Percentiles rank a stretch among this genome's conserved stretches.
Conservation (phyloP, 92 coral and sea anemone genomes). For the Meandrina meandrites region DNA sequence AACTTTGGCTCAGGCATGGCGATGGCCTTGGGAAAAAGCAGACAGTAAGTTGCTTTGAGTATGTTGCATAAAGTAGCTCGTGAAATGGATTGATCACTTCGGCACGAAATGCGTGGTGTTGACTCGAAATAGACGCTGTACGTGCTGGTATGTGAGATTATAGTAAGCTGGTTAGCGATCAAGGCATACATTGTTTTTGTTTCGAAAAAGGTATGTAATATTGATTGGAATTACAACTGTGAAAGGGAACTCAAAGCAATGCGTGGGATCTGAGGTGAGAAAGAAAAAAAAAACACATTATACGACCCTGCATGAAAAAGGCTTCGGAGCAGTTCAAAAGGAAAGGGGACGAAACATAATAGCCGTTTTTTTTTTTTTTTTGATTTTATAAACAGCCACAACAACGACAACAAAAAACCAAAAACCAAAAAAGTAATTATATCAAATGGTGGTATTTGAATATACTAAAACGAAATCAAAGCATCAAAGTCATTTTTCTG, state of each 20-base stretch:
- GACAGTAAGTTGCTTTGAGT: conserved; percentile 23
- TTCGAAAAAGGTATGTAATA: background rate
- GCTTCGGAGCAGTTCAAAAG: no score
- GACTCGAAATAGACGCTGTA: no score
- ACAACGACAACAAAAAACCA: no score
- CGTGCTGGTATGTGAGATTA: background rate
- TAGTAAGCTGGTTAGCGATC: background rate
- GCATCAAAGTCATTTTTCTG: no score
- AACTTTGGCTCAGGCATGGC: conserved; percentile 42
- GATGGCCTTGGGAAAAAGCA: conserved; percentile 43
- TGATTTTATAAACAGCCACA: no score
- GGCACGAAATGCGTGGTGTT: background rate
- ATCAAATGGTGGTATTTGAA: background rate
- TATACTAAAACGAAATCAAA: background rate
- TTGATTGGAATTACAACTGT: background rate
- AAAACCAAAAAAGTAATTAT: no score
- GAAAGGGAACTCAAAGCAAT: background rate
- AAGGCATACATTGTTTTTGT: background rate
- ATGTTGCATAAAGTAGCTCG: background rate
- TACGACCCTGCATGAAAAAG: no score
- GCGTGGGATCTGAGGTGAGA: background rate
- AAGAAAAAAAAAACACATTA: background rate
- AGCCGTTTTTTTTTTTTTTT: no score
- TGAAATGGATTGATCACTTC: background rate
- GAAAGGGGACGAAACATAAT: no score